Base-by-base conservation (phyloP, 2,888 invertebrate species). In the Agonopterix arenella region DNA sequence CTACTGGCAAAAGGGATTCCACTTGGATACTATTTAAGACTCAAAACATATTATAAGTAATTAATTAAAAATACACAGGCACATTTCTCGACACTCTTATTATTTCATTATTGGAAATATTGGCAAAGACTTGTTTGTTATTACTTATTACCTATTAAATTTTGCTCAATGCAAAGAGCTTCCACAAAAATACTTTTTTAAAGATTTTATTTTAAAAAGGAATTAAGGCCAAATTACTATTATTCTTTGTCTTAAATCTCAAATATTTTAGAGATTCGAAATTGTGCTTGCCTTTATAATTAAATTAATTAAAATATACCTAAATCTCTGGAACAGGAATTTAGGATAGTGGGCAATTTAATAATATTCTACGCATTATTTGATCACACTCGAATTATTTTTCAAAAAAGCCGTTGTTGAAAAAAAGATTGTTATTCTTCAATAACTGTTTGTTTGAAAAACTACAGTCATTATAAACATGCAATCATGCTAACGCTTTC, bases 401-500 rank as follows among this genome's bases (percentile, higher is more conserved):
- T 61, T 60, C 57, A 53, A 52, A 52, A 60, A 54, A 61, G 60
- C 58, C 58, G 61, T 46, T 57, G 48, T 40, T 9, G 40, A 40
- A 40, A 4, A 9, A 45, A 59, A 52, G 44, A 55, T 52, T 60
- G 55, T 54, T 56, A 57, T 37, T 36, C 46, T n/a, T 46, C 46
- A 8, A 37, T 49, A 55, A 48, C 48, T 44, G 51, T 49, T 57
- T 40, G 44, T 53, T 57, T 52, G 52, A 49, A 52, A 52, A 47
- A 36, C 9, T 45, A 28, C 10, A 11, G n/a, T 45, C n/a, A 58
- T 64, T 61, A 66, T 58, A 56, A 60, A 65, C 80, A 76, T 79
- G 58, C 71, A 66, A 78, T 85, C 84, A 83, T 83, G 86, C 86
- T 85, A 78, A 70, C 67, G 85, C 84, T 86, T 85, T 66, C 78